Base-by-base conservation (phyloP, 2,888 invertebrate species). In the Halocaridina rubra region DNA sequence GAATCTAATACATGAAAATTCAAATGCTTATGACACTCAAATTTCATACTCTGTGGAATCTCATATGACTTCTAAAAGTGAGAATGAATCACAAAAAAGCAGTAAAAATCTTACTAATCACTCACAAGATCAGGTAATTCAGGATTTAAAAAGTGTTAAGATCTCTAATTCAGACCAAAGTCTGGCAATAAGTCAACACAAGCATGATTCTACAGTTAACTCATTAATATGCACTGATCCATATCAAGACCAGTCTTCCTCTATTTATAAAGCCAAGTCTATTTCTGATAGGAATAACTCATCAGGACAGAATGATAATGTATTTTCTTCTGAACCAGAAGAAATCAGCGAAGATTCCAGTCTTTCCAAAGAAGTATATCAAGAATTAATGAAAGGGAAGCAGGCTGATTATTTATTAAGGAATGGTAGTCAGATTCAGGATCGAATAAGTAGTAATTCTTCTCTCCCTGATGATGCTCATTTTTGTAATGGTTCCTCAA, bases 391-490 rank as follows among this genome's bases (percentile, higher is more conserved):
- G 5, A 78, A 46, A 30, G 82, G 78, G 2, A 71, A 39, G 19
- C 32, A 78, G 30, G 82, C 78, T 4, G 82, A 84, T 39, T 19
- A 61, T 30, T 64, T 84, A 24, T 32, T 77, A n/a, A 71, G 72
- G 7, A 69, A 71, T 46, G 82, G 72, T 2, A 84, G 78, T 29
- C 32, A 72, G n/a, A 22, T 33, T 5, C 5, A 5, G 8, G 13
- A 39, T 24, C 39, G n/a, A 30, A 80, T 27, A 39, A 74, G n/a
- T 19, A 61, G 39, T 74, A 29, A 30, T 24, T 27, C 30, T 3
- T 59, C 30, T 3, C 13, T 33, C 59, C 4, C 71, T 53, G 80
- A 80, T 33, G 57, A 71, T 46, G 22, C 32, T 30, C 53, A 30
- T 24, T 29, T 22, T 30, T 16, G n/a, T 30, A 24, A 27, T 5